Conservation (phyloP, 2,797 vertebrate genomes). For the Rhincodon typus region DNA sequence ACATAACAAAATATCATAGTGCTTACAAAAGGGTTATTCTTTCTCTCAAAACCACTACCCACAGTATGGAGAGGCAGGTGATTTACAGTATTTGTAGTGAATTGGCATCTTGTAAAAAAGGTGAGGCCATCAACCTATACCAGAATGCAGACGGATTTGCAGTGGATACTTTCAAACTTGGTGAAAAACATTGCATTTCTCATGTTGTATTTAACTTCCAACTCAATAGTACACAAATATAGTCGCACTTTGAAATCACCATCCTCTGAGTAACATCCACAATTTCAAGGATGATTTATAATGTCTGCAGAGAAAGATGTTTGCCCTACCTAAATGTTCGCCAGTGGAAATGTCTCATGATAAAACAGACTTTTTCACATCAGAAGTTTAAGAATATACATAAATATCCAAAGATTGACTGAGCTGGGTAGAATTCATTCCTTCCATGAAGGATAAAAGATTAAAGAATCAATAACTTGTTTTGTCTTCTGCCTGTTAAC, state of each 20-base stretch:
- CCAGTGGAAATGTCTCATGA: background rate
- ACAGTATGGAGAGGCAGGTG: background rate
- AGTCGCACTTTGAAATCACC: background rate
- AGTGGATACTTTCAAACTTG: background rate
- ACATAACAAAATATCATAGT: background rate
- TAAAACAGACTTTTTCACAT: background rate
- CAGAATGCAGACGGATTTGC: background rate
- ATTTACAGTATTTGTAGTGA: background rate
- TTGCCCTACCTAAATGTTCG: background rate
- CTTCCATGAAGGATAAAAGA: background rate
- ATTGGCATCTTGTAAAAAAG: background rate
- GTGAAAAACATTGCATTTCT: background rate
- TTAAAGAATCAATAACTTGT: background rate
- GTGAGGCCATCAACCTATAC: background rate
- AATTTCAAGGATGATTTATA: background rate
- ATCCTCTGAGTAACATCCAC: background rate
- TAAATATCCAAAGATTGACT: background rate
- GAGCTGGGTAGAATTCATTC: background rate
- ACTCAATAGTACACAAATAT: background rate
- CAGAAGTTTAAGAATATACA: background rate
- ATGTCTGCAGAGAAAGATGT: background rate
- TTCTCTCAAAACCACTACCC: background rate
- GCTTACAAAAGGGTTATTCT: background rate
- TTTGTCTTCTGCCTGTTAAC: background rate
- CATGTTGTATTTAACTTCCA: background rate